Conservation (phyloP, 2,888 invertebrate genomes). For the Adelognathus sp. region DNA sequence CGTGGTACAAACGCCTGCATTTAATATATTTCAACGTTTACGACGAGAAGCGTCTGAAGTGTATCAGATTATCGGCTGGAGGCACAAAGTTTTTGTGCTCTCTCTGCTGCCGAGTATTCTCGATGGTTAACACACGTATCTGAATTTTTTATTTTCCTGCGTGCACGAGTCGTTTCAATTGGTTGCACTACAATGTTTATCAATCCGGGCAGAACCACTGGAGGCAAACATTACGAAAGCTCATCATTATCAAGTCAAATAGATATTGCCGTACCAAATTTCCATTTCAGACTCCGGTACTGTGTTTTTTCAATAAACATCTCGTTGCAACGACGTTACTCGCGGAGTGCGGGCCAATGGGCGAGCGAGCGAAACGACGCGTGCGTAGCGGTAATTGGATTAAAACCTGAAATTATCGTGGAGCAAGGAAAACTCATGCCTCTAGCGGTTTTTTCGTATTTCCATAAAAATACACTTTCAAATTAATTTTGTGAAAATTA, state of each 20-base stretch:
- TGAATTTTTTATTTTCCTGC: background rate
- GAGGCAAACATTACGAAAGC: background rate
- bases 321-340: slow-evolving; percentile 6
- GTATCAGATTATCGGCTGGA: background rate
- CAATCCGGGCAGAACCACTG: background rate
- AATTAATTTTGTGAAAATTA: background rate
- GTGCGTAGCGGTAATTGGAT: slow-evolving; percentile 26
- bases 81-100: slow-evolving; percentile 9
- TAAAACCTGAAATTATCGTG: slow-evolving; percentile 12
- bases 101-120: background rate
- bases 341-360: background rate
- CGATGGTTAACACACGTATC: slow-evolving; percentile 32
- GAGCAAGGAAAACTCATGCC: background rate
- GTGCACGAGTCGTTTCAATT: background rate
- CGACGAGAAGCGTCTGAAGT: slow-evolving; percentile 28
- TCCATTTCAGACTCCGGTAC: background rate
- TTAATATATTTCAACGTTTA: slow-evolving; percentile 7
- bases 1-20: background rate
- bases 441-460: background rate
- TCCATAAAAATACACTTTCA: slow-evolving; percentile 29
- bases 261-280: slow-evolving; percentile 20
- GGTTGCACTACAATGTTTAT: background rate
- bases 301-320: slow-evolving; percentile 4
- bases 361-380: background rate
- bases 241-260: background rate